Evolutionary conservation across 2,888 invertebrate genomes (phyloP), one percentile per base, ranked within the genome.

Genomic region (Nomada flava): DNA sequence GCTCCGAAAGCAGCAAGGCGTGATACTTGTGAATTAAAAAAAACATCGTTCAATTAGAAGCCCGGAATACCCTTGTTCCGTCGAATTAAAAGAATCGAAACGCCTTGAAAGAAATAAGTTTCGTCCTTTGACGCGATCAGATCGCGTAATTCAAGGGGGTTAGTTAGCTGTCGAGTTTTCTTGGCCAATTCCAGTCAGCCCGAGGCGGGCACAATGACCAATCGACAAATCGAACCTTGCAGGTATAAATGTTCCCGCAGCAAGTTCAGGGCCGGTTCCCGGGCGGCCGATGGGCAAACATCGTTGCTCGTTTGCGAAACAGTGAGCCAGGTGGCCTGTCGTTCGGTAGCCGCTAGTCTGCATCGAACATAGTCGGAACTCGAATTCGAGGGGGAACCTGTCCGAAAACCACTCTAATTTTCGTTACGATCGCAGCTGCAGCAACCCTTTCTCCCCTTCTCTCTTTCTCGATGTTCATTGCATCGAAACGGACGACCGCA

Each of bases 351-450:
- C 75, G 47, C 13, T 36, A 42, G 59, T 13, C 23, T 15, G 73
- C 23, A 9, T 42, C 68, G 57, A 53, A 57, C 20, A 11, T 26
- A 50, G 59, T 29, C 59, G 63, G 60, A 69, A 59, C 50, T 62
- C 47, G 13, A 13, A 23, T 15, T 50, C 4, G 18, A 70, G 36
- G 50, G 11, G 73, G 50, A 18, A 83, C 79, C 82, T 70, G 73
- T 76, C 78, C 63, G 71, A 47, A 76, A 74, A 81, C 55, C 78
- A 60, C 68, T 77, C 85, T 79, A 77, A 85, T 87, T 83, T 79
- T 71, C 74, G 15, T 15, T 71, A 36, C 76, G 42, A 65, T 64
- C n/a, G 47, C 47, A 47, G 47, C 15, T 47, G 47, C 47, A 15
- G 47, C 47, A 47, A 13, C 75, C 50, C 23, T 7, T 11, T 36